Evolutionary conservation across 2,797 vertebrate genomes (phyloP), one percentile per base, ranked within the genome.

Genomic region (Pogoniulus pusillus): DNA sequence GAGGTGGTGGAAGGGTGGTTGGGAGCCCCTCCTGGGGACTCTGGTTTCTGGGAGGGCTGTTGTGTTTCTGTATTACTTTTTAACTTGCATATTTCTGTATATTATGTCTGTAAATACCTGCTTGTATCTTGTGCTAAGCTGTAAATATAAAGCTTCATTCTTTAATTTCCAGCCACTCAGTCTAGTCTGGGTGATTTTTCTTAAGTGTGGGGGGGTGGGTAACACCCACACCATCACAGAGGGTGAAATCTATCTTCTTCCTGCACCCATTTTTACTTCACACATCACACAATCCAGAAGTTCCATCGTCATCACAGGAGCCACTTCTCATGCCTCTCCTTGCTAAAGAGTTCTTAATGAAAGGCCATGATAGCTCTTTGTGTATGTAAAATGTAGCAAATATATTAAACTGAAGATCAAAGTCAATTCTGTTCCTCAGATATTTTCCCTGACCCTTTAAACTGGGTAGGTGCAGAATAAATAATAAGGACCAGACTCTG

Each of bases 391-490:
- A 90, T 6, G 7, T 51, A 91, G 82, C 55, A 95, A 86, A 93
- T 85, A 73, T 83, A 92, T 81, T 91, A 94, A 95, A 95, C 73
- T 60, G 65, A 89, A 93, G 90, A 94, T 93, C 94, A 96, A 96
- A 96, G 88, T 57, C 73, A 58, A 43, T 78, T 83, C 86, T 87
- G 86, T 85, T 93, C 73, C 66, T 93, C 82, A 91, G 79, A 76
- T 93, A 95, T 90, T 95, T 93, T 83, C 82, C 64, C 66, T 90
- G 93, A 94, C 89, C 88, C 93, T 94, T 93, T 93, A 91, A 90
- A 91, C 88, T 83, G 76, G 26, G 37, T 78, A 87, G 88, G 89
- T 93, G 73, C 60, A 83, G 90, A 89, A 95, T 15, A 43, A 90
- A 81, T 94, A 96, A 96, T 87, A 94, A 76, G 89, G 82, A 85